phyloP scores from a whole-genome alignment of 1,140 invertebrate species.

The Listronotus oregonensis region DNA sequence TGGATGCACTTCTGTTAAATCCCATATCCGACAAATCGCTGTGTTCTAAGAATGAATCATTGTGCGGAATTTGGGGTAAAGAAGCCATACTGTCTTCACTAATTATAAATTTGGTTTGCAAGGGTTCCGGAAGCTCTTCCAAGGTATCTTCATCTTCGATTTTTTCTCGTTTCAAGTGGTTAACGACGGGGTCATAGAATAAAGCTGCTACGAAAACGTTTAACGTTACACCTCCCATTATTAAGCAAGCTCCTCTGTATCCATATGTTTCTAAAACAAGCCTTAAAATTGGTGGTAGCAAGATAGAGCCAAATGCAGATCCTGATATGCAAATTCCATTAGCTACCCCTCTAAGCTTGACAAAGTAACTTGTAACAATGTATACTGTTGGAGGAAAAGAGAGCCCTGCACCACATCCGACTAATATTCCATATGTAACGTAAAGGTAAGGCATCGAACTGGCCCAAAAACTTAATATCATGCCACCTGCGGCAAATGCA shows the following conservation, averaged over 20 bases:
- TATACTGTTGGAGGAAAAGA: conserved; percentile 88
- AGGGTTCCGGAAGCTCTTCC: conserved; percentile 42
- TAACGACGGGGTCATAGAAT: conserved; percentile 81
- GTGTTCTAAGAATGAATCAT: conserved; percentile 48
- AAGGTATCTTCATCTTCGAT: conserved; percentile 60
- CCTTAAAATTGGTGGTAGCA: conserved; percentile 76
- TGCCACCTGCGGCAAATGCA: conserved; percentile 79
- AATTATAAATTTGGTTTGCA: conserved; percentile 49
- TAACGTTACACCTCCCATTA: conserved; percentile 81
- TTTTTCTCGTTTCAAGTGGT: conserved; percentile 73
- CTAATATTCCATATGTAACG: conserved; percentile 78
- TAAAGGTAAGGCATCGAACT: conserved; percentile 76
- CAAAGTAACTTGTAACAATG: conserved; percentile 87
- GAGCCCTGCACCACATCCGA: conserved; percentile 79
- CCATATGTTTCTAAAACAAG: conserved; percentile 73
- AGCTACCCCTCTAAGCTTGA: conserved; percentile 77
- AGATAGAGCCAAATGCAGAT: conserved; percentile 81
- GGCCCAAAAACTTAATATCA: conserved; percentile 84
- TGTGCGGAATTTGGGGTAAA: conserved; percentile 45
- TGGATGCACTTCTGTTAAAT: conserved; percentile 60
- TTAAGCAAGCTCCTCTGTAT: conserved; percentile 78
- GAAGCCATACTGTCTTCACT: conserved; percentile 51
- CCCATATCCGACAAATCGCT: conserved; percentile 40
- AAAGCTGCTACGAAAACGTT: conserved; percentile 83
- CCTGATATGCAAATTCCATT: conserved; percentile 90